Conservation (phyloP, 2,797 vertebrate species). For the Sebastes itinus region DNA sequence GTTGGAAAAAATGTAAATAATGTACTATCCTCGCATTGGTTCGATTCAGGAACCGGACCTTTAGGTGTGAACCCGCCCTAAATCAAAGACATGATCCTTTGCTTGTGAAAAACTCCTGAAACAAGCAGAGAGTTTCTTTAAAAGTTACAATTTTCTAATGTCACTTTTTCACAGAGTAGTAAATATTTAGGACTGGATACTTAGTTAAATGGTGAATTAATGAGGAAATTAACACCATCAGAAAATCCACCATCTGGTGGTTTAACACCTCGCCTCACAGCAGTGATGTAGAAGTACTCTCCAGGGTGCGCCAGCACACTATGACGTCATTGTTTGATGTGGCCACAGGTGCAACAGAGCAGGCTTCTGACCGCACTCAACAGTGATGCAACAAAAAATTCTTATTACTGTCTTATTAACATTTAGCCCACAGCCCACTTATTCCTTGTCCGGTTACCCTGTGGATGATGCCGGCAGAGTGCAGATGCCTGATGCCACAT, state of each 20-base stretch:
- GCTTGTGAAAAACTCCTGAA: background rate
- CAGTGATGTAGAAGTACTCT: background rate
- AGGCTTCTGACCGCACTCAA: background rate
- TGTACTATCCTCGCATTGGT: too few species aligned
- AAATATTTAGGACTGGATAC: background rate
- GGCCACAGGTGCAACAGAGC: background rate
- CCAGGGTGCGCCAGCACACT: background rate
- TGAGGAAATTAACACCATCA: background rate
- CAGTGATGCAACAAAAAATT: background rate
- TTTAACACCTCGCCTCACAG: background rate
- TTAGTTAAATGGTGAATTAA: background rate
- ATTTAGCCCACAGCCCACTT: background rate
- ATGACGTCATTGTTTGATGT: background rate
- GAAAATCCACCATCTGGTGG: background rate
- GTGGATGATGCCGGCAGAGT: conserved; percentile 98
- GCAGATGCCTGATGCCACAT: conserved; percentile 96
- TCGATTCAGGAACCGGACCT: too few species aligned
- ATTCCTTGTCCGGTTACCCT: conserved; percentile 81
- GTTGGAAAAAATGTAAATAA: too few species aligned
- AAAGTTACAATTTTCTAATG: background rate
- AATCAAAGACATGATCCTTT: too few species aligned
- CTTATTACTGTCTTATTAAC: background rate
- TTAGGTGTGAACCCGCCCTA: background rate
- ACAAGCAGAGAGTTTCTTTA: background rate
- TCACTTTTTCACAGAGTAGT: background rate